Evolutionary conservation across 1,140 invertebrate species (phyloP), one percentile per base, ranked within the genome.

Genomic region (Lerema accius): DNA sequence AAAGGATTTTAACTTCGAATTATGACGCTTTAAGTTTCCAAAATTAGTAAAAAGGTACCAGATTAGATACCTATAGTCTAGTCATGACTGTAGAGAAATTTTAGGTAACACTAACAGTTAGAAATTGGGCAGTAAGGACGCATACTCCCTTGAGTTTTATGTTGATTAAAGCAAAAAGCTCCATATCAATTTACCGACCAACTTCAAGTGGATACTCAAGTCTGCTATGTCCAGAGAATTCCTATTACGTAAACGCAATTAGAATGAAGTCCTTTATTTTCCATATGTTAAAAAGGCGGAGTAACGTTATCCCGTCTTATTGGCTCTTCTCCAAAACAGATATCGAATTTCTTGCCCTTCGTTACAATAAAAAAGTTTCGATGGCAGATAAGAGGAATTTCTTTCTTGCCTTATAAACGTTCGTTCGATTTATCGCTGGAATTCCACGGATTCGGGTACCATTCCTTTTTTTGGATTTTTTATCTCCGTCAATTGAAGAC

Each of bases 281-380:
- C 37, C 61, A 58, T 66, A 50, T 63, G 46, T 60, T 56, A 62
- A 65, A 67, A 60, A 65, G 63, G 55, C 26, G 40, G 26, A 45
- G 55, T 46, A 59, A 68, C 42, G 53, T 67, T 63, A 70, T 69
- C 60, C 48, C 37, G 45, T 55, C 16, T 60, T 70, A 70, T 73
- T 73, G 67, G 67, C 64, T 63, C 35, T 50, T 35, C 49, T 66
- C 66, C 71, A 69, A 65, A 65, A 50, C 55, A 65, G 68, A 68
- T 64, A 68, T 63, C 61, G 50, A 55, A 67, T 67, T 62, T 51
- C 37, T 42, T 64, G 48, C 63, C 63, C 66, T 66, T 69, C 65
- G 65, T 71, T 67, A 71, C 61, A 71, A 71, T 67, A 67, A 67
- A 71, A 55, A 63, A 64, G 63, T 62, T 64, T 56, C 63, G 56